phyloP scores from a whole-genome alignment of 1,140 invertebrate species.

The Venturia canescens region DNA sequence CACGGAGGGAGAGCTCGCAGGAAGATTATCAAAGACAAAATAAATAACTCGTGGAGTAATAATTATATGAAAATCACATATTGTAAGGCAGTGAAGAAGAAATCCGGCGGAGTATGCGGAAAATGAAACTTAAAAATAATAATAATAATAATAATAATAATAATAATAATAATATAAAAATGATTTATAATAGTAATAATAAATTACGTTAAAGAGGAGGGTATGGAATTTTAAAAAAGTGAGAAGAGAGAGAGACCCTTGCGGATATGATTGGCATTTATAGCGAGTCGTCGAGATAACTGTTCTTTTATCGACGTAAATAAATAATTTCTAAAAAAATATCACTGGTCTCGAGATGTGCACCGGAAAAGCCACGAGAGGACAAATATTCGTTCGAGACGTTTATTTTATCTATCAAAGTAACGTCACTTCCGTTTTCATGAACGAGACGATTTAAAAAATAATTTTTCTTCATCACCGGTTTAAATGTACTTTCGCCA shows the following conservation, averaged over 20 bases:
- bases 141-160: slow-evolving; percentile 42
- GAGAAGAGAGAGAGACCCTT: slow-evolving; percentile 58
- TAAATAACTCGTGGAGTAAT: slow-evolving; percentile 39
- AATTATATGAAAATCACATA: slow-evolving; percentile 41
- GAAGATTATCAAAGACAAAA: slow-evolving; percentile 32
- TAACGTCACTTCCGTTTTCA: slow-evolving; percentile 25
- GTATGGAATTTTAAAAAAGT: slow-evolving; percentile 50
- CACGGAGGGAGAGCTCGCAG: slow-evolving; percentile 27
- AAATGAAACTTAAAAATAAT: slow-evolving; percentile 36
- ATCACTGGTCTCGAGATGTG: slow-evolving; percentile 73
- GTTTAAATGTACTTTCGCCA: background rate
- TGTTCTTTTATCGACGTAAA: slow-evolving; percentile 68
- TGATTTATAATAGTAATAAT: slow-evolving; percentile 53
- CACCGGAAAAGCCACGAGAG: slow-evolving; percentile 55
- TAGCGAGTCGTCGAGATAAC: slow-evolving; percentile 65
- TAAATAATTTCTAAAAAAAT: slow-evolving; percentile 75
- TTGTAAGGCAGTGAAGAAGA: slow-evolving; percentile 43
- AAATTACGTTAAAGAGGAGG: slow-evolving; percentile 43
- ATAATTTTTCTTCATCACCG: background rate
- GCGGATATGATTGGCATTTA: slow-evolving; percentile 68
- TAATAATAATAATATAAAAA: slow-evolving; percentile 52
- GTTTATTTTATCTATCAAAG: slow-evolving; percentile 1
- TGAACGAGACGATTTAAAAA: slow-evolving; percentile 37
- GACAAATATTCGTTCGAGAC: slow-evolving; percentile 3
- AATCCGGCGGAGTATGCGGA: slow-evolving; percentile 43